These are phyloP conservation scores for Cloeon dipterum DNA, from an alignment of 2,888 invertebrate genomes.

Conservation along the genomic window DNA sequence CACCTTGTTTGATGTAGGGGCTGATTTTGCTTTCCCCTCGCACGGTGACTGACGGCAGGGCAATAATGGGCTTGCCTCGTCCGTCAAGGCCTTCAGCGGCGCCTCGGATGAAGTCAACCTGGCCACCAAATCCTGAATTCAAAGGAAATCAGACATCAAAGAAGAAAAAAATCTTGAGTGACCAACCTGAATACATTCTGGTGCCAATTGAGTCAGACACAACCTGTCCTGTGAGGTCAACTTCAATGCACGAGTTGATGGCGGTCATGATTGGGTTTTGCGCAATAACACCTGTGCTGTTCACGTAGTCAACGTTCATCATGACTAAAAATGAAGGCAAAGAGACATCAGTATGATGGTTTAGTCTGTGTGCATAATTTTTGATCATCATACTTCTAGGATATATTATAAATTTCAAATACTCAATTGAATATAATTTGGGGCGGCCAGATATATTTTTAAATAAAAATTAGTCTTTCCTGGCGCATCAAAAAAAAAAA, in stretches of 20 bases:
- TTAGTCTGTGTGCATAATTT: too few species aligned
- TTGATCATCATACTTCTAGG: too few species aligned
- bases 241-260: constrained; percentile 90
- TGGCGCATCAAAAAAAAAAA: too few species aligned
- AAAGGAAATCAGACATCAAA: background rate
- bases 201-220: constrained; percentile 82
- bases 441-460: too few species aligned
- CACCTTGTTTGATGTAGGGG: constrained; percentile 57
- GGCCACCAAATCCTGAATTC: constrained; percentile 61
- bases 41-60: constrained; percentile 53
- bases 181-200: constrained; percentile 33
- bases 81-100: constrained; percentile 70
- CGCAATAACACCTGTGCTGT: constrained; percentile 58
- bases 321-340: too few species aligned
- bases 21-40: constrained; percentile 68
- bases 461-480: too few species aligned
- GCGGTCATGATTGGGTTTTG: constrained; percentile 82
- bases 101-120: constrained; percentile 84
- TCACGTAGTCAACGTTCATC: constrained; percentile 72
- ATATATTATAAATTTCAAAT: too few species aligned
- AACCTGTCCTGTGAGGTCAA: constrained; percentile 84
- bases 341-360: too few species aligned
- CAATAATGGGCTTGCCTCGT: constrained; percentile 74
- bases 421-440: too few species aligned
- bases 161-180: too few species aligned